Conservation (phyloP, 2,113 vertebrate genomes). For the Protomyctophum bolini region DNA sequence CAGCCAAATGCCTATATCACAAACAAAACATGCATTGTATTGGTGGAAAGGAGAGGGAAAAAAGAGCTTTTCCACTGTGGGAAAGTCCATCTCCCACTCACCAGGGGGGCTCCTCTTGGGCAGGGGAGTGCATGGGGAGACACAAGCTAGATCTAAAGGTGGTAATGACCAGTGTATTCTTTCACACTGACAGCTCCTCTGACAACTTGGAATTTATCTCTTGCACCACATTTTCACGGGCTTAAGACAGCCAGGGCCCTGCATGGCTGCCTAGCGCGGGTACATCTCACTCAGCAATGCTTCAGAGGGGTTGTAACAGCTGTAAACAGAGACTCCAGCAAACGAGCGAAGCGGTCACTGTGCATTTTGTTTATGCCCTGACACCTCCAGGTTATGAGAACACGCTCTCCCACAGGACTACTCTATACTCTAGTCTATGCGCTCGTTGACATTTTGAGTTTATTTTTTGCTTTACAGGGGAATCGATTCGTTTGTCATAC, state of each 20-base stretch:
- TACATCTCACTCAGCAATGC: conserved; percentile 52
- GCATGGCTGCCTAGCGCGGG: conserved; percentile 20
- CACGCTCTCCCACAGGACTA: conserved; percentile 11
- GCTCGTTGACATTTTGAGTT: conserved; percentile 28
- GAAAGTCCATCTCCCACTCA: conserved; percentile 67
- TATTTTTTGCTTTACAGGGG: conserved; percentile 36
- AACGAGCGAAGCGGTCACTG: conserved; percentile 28
- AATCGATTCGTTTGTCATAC: conserved; percentile 48
- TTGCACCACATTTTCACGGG: conserved; percentile 66
- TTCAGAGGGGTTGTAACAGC: conserved; percentile 54
- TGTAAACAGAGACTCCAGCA: conserved; percentile 36
- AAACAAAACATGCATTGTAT: neutral
- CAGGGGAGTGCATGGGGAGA: conserved; percentile 16
- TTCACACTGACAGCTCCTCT: conserved; percentile 73
- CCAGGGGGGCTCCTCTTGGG: conserved; percentile 56
- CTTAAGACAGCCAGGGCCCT: conserved; percentile 42
- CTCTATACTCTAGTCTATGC: neutral
- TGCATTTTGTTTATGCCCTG: conserved; percentile 55
- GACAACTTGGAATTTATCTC: conserved; percentile 75
- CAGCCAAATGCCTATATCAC: neutral
- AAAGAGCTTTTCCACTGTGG: conserved; percentile 60
- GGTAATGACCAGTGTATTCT: conserved; percentile 69
- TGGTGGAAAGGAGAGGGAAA: neutral
- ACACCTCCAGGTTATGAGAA: conserved; percentile 51
- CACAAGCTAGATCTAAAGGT: conserved; percentile 62